Evolutionary conservation across 2,888 invertebrate genomes (phyloP).

Genomic region (Gandaritis pyraliata): DNA sequence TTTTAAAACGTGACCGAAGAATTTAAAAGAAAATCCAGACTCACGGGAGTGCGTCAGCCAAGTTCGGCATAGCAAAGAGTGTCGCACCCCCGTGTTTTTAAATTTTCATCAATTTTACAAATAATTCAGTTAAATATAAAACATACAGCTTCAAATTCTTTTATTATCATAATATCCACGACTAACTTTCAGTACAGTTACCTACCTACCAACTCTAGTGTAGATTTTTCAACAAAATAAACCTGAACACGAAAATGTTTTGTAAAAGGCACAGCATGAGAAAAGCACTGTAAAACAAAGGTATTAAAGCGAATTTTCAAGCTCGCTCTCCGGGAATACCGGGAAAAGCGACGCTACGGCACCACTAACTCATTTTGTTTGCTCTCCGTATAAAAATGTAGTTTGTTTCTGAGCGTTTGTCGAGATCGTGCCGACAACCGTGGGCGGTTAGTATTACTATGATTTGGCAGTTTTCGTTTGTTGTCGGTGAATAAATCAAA

Average conservation of each 20-base stretch:
- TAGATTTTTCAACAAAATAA: constrained; percentile 65
- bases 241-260: constrained; percentile 62
- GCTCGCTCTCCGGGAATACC: constrained; percentile 69
- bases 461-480: constrained; percentile 55
- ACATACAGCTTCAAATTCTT: constrained; percentile 10
- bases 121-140: too few species aligned
- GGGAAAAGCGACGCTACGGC: constrained; percentile 73
- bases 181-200: constrained; percentile 51
- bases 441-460: constrained; percentile 60
- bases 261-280: constrained; percentile 61
- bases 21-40: constrained; percentile 38
- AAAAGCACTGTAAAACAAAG: constrained; percentile 80
- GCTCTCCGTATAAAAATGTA: constrained; percentile 77
- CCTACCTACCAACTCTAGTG: constrained; percentile 40
- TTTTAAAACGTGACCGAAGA: constrained; percentile 34
- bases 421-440: constrained; percentile 58
- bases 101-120: too few species aligned
- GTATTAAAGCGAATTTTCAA: constrained; percentile 81
- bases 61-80: too few species aligned
- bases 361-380: constrained; percentile 79
- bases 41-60: too few species aligned
- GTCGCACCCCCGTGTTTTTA: too few species aligned
- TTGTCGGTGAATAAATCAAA: constrained; percentile 55
- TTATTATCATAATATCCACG: constrained; percentile 36
- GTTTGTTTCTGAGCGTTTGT: constrained; percentile 72